Evolutionary conservation across 2,888 invertebrate species (phyloP), one percentile per base, ranked within the genome.

Genomic region (Scrobipalpa costella): DNA sequence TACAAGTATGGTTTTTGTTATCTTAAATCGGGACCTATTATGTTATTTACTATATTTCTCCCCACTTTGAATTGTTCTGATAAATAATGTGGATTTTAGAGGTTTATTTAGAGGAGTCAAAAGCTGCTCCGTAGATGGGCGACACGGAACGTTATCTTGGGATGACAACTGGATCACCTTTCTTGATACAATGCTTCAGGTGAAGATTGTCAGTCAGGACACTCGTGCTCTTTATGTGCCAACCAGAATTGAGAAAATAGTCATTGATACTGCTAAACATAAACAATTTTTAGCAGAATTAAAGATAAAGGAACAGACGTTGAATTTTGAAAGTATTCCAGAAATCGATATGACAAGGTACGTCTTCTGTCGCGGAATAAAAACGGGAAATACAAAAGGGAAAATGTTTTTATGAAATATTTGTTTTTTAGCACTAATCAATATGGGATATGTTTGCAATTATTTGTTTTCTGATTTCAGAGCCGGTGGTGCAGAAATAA

Each of bases 121-220:
- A 3, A 88, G 90, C 6, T 91, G 93, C 69, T 92, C 91, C 71
- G 81, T 91, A 8, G 84, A 90, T 65, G 92, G 92, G 44, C 88
- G 85, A 1, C 83, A 85, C 0, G 93, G 93, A 0, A 84, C 86
- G 17, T 78, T 94, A 7, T 82, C 92, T 61, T 98, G 97, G 97
- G 92, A 93, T 55, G 94, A 94, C 73, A 96, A 97, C 84, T 98
- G 98, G 97, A 94, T 96, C 8, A 93, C 96, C 2, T 97, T 97
- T 82, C 93, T 98, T 88, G 98, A 98, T 86, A 95, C 96, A 36
- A 95, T 98, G 94, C 90, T 98, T 13, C 98, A 98, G 84, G 94
- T 96, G 72, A 93, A 94, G 71, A 94, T 97, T 57, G 80, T 97
- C 27, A 93, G 94, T 27, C 92, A 94, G 64, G 94, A 95, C 68